Evolutionary conservation across 2,113 vertebrate genomes (phyloP), one percentile per base, ranked within the genome.

Genomic region (Poecile atricapillus): DNA sequence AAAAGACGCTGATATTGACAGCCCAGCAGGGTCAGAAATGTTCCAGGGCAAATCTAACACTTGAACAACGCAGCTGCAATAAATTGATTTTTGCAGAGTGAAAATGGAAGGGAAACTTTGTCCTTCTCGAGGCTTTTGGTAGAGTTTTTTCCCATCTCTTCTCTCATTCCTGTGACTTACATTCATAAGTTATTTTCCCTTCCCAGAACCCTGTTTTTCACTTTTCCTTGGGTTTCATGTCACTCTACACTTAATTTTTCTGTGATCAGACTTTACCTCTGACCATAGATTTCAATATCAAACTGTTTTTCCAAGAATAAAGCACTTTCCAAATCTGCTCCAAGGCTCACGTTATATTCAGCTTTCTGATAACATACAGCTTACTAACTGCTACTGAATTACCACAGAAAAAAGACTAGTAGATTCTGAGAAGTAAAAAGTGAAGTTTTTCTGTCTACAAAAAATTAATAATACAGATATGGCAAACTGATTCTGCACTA

Each of bases 1-100:
- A 83, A 79, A 83, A 64, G 31, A 77, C 0, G 0, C 25, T 49
- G 41, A 75, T 91, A 90, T 27, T 81, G 64, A 62, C 77, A 91
- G 58, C 65, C 41, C 62, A 60, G 78, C 1, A 2, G 49, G 79
- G 73, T 86, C 79, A 93, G 68, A 90, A 90, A 35, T 63, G 69
- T 90, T 93, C 60, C 60, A 77, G 56, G 52, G 44, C 35, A 83
- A 90, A 96, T 90, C 71, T 92, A 90, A 80, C 75, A 75, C 56
- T 82, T 77, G 60, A 92, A 77, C 50, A 70, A 67, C 12, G 11
- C 53, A 71, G 6, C 43, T 90, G 63, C 52, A 81, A 46, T 81
- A 56, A 74, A 81, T n/a, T 83, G n/a, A 74, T 71, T 86, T 88
- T 53, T 70, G 56, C 41, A 75, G 35, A 43, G 28, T 56, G 25